These are phyloP conservation scores for Holotrichia oblita DNA, from an alignment of 1,140 invertebrate genomes.

Conservation along the genomic window DNA sequence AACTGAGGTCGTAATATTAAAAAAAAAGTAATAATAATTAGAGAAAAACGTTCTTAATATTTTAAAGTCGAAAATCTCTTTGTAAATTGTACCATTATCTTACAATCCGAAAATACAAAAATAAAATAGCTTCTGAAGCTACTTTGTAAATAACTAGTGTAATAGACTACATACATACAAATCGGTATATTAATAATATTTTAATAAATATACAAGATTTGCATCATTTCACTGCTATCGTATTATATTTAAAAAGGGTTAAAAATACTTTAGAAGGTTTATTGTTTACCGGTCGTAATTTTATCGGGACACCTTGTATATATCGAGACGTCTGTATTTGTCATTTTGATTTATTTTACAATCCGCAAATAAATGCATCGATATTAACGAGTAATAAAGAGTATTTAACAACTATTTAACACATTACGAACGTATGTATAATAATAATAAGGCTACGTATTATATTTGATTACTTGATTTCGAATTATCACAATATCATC, in stretches of 20 bases:
- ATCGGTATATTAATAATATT: conserved; percentile 3
- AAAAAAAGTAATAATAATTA: conserved; percentile 40
- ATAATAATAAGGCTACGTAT: background rate
- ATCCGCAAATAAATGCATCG: too few relatives aligned
- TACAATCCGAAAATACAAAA: conserved; percentile 51
- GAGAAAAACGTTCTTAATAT: conserved; percentile 29
- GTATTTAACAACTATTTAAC: background rate
- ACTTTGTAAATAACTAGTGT: conserved; percentile 43
- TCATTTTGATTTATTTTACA: too few relatives aligned
- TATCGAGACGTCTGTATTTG: too few relatives aligned
- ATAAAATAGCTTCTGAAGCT: conserved; percentile 54
- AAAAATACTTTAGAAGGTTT: background rate
- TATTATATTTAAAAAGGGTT: background rate
- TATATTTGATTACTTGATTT: background rate
- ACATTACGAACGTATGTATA: too few relatives aligned
- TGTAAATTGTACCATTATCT: conserved; percentile 43
- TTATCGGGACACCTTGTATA: too few relatives aligned
- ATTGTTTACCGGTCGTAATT: too few relatives aligned
- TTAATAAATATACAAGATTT: background rate
- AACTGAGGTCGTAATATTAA: background rate
- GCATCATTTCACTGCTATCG: background rate
- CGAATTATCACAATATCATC: background rate
- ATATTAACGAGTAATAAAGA: background rate
- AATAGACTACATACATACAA: conserved; percentile 7
- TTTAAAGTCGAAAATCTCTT: conserved; percentile 40